Base-by-base conservation (phyloP, 2,113 vertebrate genomes). In the Odontesthes bonariensis region DNA sequence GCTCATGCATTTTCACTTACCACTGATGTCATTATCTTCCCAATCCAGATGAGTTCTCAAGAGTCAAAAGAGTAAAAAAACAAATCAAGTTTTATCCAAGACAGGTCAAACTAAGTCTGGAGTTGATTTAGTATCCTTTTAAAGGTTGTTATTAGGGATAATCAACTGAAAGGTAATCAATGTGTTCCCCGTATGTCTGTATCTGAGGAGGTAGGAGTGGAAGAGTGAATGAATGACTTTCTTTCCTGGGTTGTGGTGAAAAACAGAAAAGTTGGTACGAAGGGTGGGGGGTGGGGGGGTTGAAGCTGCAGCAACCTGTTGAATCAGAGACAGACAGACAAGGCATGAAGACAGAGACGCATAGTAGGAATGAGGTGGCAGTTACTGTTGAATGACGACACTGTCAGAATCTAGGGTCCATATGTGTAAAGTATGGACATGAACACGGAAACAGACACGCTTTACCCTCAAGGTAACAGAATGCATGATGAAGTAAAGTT, bases 251-350 rank as follows among this genome's bases (percentile, higher is more conserved):
- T 58, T 90, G 31, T 33, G 60, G 51, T 69, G 58, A 70, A 60
- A 73, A 19, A 3, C 53, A 56, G 52, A 85, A 84, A 91, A 87
- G 84, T 90, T 77, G 46, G 27, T 76, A 82, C 81, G 84, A 74
- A 66, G 76, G 84, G 88, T 69, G 83, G 84, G 84, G 73, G 74
- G n/a, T n/a, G n/a, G n/a, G n/a, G n/a, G n/a, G n/a, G n/a, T n/a
- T 82, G 88, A 89, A 72, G 82, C 73, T 90, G 87, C 80, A 80
- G 82, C 81, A 88, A 92, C 91, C 92, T 93, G 91, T 90, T 89
- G 85, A 78, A 70, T 84, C 52, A 56, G 13, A 51, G 70, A 78
- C 62, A 66, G 51, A 74, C 60, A 65, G 67, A 65, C 51, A 65
- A 69, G 42, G 27, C n/a, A 49, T n/a, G 33, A 9, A 58, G 40